These are phyloP conservation scores for Aramus guarauna DNA, from an alignment of 2,113 vertebrate species.

Conservation along the genomic window DNA sequence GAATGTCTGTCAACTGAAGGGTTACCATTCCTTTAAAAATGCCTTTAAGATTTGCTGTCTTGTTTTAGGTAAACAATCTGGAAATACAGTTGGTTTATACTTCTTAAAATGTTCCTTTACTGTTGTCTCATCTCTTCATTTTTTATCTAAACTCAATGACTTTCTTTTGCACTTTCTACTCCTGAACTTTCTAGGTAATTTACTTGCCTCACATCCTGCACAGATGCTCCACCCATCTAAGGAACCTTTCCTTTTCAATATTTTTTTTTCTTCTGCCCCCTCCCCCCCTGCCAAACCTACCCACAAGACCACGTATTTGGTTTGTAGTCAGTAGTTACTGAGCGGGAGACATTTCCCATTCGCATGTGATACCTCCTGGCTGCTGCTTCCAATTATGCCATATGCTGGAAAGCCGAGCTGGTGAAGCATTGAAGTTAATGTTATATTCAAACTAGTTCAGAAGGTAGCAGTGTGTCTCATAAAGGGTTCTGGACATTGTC, in stretches of 20 bases:
- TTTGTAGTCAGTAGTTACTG: conserved; percentile 59
- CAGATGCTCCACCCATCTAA: not conserved
- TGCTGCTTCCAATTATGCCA: conserved; percentile 73
- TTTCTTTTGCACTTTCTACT: not conserved
- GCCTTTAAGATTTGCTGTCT: not conserved
- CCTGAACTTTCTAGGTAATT: conserved; percentile 31
- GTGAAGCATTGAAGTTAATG: conserved; percentile 59
- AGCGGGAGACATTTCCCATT: conserved; percentile 55
- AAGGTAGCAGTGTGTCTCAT: conserved; percentile 21
- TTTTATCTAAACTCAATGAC: not conserved
- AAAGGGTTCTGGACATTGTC: conserved; percentile 53
- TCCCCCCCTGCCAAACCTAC: not conserved
- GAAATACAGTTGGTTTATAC: not conserved
- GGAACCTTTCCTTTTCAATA: conserved; percentile 36
- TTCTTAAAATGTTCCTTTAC: not conserved
- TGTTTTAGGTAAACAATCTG: not conserved
- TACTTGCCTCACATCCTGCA: not conserved
- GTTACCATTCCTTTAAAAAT: not conserved
- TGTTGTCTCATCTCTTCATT: not conserved
- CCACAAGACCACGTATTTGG: conserved; percentile 39
- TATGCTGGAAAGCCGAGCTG: conserved; percentile 52
- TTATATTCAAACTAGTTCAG: conserved; percentile 69
- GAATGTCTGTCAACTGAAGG: not conserved
- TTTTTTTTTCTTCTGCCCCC: not conserved
- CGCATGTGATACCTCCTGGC: conserved; percentile 62